Percentiles rank a stretch among this genome's conserved stretches.
phyloP scores from a whole-genome alignment of 1,140 invertebrate species.

The Hyles euphorbiae region DNA sequence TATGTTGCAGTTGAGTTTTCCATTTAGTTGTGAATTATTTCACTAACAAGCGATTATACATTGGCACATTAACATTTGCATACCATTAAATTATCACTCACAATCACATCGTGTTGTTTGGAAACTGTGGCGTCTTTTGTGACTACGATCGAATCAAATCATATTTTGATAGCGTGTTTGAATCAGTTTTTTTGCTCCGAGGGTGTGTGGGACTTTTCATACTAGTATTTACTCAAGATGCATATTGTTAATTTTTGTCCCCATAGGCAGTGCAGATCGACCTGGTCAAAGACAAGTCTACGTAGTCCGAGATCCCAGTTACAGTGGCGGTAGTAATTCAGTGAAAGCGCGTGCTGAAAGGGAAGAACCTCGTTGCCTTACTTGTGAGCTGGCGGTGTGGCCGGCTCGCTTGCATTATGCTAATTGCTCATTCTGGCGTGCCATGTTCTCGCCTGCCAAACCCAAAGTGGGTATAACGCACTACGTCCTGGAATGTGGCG shows the following conservation, averaged over 20 bases:
- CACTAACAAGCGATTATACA: constrained; percentile 25
- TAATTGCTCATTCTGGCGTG: constrained; percentile 88
- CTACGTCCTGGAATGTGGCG: constrained; percentile 87
- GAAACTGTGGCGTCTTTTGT: neutral
- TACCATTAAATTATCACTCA: constrained; percentile 5
- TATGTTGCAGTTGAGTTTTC: constrained; percentile 53
- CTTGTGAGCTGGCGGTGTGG: constrained; percentile 86
- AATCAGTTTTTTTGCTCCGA: no score
- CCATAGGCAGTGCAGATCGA: constrained; percentile 81
- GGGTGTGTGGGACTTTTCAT: no score
- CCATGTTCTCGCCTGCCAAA: constrained; percentile 78
- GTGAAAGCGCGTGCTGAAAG: constrained; percentile 82
- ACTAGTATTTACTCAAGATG: no score
- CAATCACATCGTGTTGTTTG: neutral
- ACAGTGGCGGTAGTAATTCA: constrained; percentile 61
- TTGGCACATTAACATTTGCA: constrained; percentile 14
- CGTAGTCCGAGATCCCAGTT: constrained; percentile 81
- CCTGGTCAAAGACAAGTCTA: constrained; percentile 92
- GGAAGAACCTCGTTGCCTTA: constrained; percentile 86
- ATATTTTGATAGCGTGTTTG: neutral
- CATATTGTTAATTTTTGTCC: constrained; percentile 4
- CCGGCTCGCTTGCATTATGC: constrained; percentile 84
- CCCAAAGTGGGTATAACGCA: constrained; percentile 77
- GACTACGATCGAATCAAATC: neutral
- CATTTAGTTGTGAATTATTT: constrained; percentile 20